phyloP scores from a whole-genome alignment of 2,888 invertebrate genomes.

The Tipula unca region DNA sequence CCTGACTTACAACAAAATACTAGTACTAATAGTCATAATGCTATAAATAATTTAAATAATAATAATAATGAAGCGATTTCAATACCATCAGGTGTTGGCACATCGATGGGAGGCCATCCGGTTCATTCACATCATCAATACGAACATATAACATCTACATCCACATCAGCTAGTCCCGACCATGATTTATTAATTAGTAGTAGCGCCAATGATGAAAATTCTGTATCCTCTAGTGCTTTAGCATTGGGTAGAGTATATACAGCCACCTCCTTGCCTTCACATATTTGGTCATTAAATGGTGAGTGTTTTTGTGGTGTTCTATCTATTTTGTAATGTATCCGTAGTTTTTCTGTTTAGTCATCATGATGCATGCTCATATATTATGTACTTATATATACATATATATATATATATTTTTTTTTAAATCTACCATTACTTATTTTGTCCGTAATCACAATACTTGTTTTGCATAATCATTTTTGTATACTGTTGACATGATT shows the following conservation, averaged over 20 bases:
- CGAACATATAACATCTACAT: slow-evolving; percentile 30
- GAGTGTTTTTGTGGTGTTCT: slow-evolving; percentile 38
- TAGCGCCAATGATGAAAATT: slow-evolving; percentile 19
- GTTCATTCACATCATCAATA: slow-evolving; percentile 28
- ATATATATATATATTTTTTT: no score
- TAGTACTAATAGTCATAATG: slow-evolving; percentile 4
- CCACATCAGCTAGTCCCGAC: slow-evolving; percentile 34
- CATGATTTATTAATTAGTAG: slow-evolving; percentile 21
- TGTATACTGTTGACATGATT: no score
- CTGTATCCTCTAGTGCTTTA: slow-evolving; percentile 35
- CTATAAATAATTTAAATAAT: slow-evolving; percentile 25
- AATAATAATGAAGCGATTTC: slow-evolving; percentile 42
- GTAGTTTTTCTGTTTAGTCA: background rate
- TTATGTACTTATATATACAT: no score
- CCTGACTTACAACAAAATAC: slow-evolving; percentile 53
- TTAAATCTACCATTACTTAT: no score
- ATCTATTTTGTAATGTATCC: background rate
- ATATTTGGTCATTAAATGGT: slow-evolving; percentile 90
- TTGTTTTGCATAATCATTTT: no score
- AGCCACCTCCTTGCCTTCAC: slow-evolving; percentile 82
- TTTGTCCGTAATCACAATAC: background rate
- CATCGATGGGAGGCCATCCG: background rate
- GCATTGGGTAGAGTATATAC: slow-evolving; percentile 73
- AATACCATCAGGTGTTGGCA: slow-evolving; percentile 35
- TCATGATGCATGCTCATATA: background rate